Evolutionary conservation across 1,140 invertebrate genomes (phyloP).

Genomic region (Drosophila leontia): DNA sequence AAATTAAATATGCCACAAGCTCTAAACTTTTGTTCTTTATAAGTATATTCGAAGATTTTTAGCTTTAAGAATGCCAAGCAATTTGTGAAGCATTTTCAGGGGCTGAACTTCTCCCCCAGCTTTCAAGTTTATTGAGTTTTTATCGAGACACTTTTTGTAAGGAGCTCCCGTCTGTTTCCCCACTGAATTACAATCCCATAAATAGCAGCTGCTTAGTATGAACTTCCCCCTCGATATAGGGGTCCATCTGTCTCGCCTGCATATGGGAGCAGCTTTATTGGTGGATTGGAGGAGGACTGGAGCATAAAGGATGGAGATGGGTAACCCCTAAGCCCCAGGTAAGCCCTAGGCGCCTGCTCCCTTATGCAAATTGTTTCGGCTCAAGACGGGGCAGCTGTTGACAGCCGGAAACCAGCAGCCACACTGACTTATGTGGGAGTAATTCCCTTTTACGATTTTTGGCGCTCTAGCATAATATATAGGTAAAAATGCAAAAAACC

Average conservation of each 20-base stretch:
- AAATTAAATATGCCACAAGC: conserved; percentile 20
- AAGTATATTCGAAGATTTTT: neutral
- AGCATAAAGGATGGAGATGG: neutral
- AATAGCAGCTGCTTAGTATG: conserved; percentile 47
- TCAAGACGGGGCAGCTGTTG: conserved; percentile 35
- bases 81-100: neutral
- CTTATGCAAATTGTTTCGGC: conserved; percentile 52
- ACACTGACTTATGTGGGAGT: conserved; percentile 45
- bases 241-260: conserved; percentile 29
- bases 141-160: conserved; percentile 34
- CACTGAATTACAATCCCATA: conserved; percentile 42
- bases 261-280: conserved; percentile 27
- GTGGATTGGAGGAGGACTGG: neutral
- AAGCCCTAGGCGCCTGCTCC: conserved; percentile 28
- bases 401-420: conserved; percentile 20
- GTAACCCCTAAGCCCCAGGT: conserved; percentile 5
- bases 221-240: conserved; percentile 27
- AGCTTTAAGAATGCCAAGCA: conserved; percentile 3
- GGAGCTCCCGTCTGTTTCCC: neutral
- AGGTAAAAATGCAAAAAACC: conserved; percentile 28
- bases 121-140: conserved; percentile 37
- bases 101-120: neutral
- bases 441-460: conserved; percentile 62
- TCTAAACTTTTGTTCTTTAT: conserved; percentile 5
- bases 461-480: conserved; percentile 21